A percentile compares a stretch with the other conserved stretches of the same genome.
Evolutionary conservation across 2,113 vertebrate genomes (phyloP).

Genomic region (Pachypanchax playfairii): DNA sequence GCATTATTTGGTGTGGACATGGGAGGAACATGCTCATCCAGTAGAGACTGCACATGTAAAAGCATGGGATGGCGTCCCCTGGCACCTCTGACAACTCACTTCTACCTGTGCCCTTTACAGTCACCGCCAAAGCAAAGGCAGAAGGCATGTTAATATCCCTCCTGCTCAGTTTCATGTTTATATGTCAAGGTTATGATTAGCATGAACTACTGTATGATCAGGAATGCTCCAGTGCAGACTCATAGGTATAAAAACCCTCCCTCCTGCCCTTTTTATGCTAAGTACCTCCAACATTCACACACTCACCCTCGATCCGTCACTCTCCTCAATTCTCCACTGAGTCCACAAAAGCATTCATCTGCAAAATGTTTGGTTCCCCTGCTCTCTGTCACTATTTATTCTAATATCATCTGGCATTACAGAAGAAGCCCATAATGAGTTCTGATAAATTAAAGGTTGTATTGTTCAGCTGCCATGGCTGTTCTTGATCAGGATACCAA

Average conservation of each 20-base stretch:
- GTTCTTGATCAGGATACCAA: constrained; percentile 93
- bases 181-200: constrained; percentile 72
- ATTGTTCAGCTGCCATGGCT: constrained; percentile 89
- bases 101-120: constrained; percentile 57
- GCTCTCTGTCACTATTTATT: constrained; percentile 85
- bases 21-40: constrained; percentile 39
- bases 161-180: constrained; percentile 68
- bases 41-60: constrained; percentile 33
- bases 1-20: constrained; percentile 66
- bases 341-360: constrained; percentile 71
- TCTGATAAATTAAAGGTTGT: constrained; percentile 97
- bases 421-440: constrained; percentile 94
- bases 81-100: constrained; percentile 57
- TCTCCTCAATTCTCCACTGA: constrained; percentile 50
- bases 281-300: constrained; percentile 11
- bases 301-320: constrained; percentile 36
- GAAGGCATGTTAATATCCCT: constrained; percentile 54
- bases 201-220: constrained; percentile 72
- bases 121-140: constrained; percentile 36
- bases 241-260: neutral
- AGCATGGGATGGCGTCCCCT: constrained; percentile 39
- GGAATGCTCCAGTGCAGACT: constrained; percentile 38
- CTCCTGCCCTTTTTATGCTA: neutral
- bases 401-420: constrained; percentile 82
- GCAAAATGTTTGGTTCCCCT: constrained; percentile 82